Base-by-base conservation (phyloP, 2,888 invertebrate species). In the Baronia brevicornis region DNA sequence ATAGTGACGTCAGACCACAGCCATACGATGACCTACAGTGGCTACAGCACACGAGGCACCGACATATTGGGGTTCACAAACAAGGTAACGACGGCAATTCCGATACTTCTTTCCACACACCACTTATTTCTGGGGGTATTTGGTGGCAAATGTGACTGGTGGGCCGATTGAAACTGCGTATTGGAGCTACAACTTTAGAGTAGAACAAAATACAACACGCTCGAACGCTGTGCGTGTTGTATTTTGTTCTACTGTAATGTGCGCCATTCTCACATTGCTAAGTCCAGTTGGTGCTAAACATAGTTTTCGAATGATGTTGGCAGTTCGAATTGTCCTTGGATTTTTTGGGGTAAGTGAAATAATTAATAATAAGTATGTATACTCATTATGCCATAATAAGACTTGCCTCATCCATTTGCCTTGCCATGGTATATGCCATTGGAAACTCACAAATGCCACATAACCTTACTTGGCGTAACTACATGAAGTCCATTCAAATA, bases 1-100 rank as follows among this genome's bases (percentile, higher is more conserved):
- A 86, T 96, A 1, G 94, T 93, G 6, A 93, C 93, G 0, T 87
- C 93, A 0, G 94, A 94, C 68, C 94, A 94, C 56, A 89, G 92
- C 1, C 94, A 94, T 58, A 89, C 90, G 0, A 89, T 94, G 87
- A 87, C 87, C 5, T 87, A 90, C 33, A 87, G 87, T 12, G 94
- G 94, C 0, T 94, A 94, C 60, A 88, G 91, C 21, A 79, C 85
- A 27, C 74, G 92, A 17, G 85, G 85, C 0, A 58, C 70, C 1
- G 77, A 84, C 46, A 82, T 86, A 39, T 51, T 80, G 15, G 85
- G 84, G 22, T 57, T 82, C 5, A 52, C 57, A 5, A 75, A 68
- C 36, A 73, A 57, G 63, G 80, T 79, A 38, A 35, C 36, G 31
- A 9, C n/a, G 15, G 6, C 5, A 10, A 13, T 3, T 8, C 1